These are phyloP conservation scores for Bovichtus diacanthus DNA, from an alignment of 2,797 vertebrate species.

Conservation along the genomic window DNA sequence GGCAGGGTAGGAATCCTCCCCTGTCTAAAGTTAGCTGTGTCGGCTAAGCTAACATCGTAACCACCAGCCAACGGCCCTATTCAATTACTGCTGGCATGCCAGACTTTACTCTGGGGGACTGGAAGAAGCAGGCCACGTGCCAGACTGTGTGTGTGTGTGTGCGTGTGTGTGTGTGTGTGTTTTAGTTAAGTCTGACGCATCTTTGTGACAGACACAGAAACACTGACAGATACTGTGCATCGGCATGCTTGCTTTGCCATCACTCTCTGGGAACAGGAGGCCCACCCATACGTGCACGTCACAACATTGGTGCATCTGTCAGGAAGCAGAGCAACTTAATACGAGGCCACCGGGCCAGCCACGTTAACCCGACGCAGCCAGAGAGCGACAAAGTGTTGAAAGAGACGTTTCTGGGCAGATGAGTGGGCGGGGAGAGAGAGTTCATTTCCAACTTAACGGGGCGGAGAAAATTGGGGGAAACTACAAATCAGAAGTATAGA, in stretches of 20 bases:
- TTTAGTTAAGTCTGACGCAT: neutral
- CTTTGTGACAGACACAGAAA: neutral
- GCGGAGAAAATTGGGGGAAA: neutral
- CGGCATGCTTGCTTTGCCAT: neutral
- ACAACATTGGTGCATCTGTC: slow-evolving; percentile 56
- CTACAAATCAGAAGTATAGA: neutral
- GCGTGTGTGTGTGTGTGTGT: slow-evolving; percentile 9
- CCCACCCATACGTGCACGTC: neutral
- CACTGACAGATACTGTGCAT: neutral
- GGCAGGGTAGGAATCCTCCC: slow-evolving; percentile 2
- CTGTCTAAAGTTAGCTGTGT: slow-evolving; percentile 52
- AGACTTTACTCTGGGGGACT: slow-evolving; percentile 12
- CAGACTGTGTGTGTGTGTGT: neutral
- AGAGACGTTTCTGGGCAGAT: slow-evolving; percentile 50
- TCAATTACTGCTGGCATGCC: slow-evolving; percentile 50
- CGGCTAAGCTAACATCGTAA: slow-evolving; percentile 28
- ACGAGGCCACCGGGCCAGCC: slow-evolving; percentile 28
- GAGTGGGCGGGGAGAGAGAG: neutral
- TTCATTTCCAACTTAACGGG: neutral
- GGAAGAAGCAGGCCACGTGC: slow-evolving; percentile 5
- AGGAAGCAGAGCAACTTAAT: slow-evolving; percentile 51
- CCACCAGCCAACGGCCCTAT: slow-evolving; percentile 28
- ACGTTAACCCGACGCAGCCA: slow-evolving; percentile 14
- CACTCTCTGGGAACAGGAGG: neutral
- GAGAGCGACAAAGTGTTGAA: neutral